Evolutionary conservation across 2,113 vertebrate genomes (phyloP).

Genomic region (Dipodomys spectabilis): DNA sequence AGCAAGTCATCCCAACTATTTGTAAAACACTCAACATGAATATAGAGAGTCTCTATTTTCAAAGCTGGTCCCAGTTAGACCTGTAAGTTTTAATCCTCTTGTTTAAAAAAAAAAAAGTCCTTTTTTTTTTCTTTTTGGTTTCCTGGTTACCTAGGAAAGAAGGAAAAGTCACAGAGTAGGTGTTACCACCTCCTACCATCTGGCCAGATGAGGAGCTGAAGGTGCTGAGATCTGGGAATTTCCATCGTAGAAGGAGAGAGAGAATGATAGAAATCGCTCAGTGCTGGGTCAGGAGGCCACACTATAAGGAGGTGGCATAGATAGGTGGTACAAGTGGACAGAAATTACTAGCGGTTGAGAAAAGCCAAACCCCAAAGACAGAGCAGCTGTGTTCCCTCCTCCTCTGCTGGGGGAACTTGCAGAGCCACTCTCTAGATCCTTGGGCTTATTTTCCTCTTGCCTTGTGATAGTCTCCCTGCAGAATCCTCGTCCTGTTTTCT

Average conservation of each 20-base stretch:
- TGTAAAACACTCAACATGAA: constrained; percentile 14
- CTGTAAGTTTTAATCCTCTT: constrained; percentile 29
- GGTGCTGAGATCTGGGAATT: neutral
- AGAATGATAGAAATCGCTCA: neutral
- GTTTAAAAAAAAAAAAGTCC: neutral
- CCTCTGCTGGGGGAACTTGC: neutral
- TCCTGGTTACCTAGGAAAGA: neutral
- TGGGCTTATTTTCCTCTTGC: neutral
- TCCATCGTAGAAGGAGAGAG: neutral
- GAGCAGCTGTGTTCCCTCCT: too few relatives aligned
- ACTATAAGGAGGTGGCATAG: neutral
- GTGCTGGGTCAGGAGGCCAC: neutral
- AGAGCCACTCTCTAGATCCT: neutral
- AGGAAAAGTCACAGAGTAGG: neutral
- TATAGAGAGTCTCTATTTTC: constrained; percentile 36
- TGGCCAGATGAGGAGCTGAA: neutral
- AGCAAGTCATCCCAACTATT: neutral
- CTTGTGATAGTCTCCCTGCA: neutral
- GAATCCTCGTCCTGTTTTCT: constrained; percentile 52
- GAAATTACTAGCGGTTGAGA: neutral
- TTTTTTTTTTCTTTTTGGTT: neutral
- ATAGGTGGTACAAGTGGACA: neutral
- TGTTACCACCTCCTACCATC: neutral
- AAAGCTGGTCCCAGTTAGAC: constrained; percentile 7
- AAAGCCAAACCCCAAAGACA: neutral